Evolutionary conservation across 2,888 invertebrate genomes (phyloP).

Genomic region (Nesidiocoris tenuis): DNA sequence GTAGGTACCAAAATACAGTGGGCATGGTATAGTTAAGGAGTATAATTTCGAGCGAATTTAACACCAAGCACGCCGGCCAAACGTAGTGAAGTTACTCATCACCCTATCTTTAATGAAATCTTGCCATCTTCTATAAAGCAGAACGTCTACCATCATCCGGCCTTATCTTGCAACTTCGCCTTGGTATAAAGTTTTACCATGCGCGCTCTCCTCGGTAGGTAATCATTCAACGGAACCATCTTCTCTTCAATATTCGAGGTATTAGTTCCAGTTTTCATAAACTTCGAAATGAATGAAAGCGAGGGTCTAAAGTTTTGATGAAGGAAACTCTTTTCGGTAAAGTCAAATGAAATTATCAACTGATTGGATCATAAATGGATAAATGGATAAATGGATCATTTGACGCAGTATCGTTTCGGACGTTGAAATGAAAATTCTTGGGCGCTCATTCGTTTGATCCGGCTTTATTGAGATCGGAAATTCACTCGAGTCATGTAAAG

Average conservation of each 20-base stretch:
- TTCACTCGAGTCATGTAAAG: too few species aligned
- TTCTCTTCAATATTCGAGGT: not conserved
- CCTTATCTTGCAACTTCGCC: not conserved
- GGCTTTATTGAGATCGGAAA: too few species aligned
- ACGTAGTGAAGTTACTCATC: too few species aligned
- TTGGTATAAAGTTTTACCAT: not conserved
- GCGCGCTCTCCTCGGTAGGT: not conserved
- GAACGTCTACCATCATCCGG: not conserved
- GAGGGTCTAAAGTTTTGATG: not conserved
- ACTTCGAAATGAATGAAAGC: constrained; percentile 2
- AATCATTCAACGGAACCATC: not conserved
- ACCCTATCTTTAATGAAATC: not conserved
- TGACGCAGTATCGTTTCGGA: too few species aligned
- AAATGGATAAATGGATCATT: too few species aligned
- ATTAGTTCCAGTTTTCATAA: constrained; percentile 7
- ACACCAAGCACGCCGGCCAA: too few species aligned
- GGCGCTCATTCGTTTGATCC: too few species aligned
- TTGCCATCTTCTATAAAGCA: not conserved
- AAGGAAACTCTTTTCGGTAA: not conserved
- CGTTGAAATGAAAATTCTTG: too few species aligned
- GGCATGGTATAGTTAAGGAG: too few species aligned
- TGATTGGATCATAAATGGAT: constrained; percentile 6
- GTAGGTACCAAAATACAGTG: too few species aligned
- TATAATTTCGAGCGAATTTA: too few species aligned
- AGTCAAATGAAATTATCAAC: not conserved